A percentile compares a stretch with the other conserved stretches of the same genome.
phyloP scores from a whole-genome alignment of 37 sponge, comb jelly and placozoan genomes.

The Theonella swinhoei region DNA sequence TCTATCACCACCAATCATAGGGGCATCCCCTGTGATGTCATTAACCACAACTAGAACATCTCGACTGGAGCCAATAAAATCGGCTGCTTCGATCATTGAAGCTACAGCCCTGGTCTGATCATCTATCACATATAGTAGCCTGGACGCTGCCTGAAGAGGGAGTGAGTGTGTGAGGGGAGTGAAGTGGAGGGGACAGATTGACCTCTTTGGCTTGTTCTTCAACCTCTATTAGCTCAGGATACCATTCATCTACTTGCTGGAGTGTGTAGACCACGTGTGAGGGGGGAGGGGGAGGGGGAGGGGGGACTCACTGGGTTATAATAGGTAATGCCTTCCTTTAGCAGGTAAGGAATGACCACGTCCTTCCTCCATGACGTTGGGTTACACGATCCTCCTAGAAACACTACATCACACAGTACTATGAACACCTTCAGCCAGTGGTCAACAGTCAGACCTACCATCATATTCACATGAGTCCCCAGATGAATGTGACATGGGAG shows the following conservation, averaged over 20 bases:
- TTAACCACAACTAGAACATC: constrained; percentile 52
- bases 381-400: constrained; percentile 94
- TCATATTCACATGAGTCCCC: background rate
- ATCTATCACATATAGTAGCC: constrained; percentile 87
- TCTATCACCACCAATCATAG: constrained; percentile 40
- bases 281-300: background rate
- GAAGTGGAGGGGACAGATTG: background rate
- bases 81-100: constrained; percentile 84
- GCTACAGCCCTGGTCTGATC: constrained; percentile 84
- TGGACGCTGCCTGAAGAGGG: constrained; percentile 41
- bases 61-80: constrained; percentile 56
- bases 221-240: constrained; percentile 82
- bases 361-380: constrained; percentile 94
- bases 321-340: constrained; percentile 67
- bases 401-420: constrained; percentile 53
- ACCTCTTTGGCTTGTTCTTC: constrained; percentile 87
- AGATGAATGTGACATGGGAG: too few species aligned
- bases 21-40: constrained; percentile 17
- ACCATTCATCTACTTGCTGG: constrained; percentile 95
- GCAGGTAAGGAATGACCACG: constrained; percentile 73
- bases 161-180: background rate
- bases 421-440: background rate
- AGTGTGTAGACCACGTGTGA: too few species aligned
- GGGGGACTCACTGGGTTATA: constrained; percentile 77
- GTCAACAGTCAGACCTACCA: too few species aligned